Conservation (phyloP, 1,140 invertebrate species). For the Brachionus paranguensis region DNA sequence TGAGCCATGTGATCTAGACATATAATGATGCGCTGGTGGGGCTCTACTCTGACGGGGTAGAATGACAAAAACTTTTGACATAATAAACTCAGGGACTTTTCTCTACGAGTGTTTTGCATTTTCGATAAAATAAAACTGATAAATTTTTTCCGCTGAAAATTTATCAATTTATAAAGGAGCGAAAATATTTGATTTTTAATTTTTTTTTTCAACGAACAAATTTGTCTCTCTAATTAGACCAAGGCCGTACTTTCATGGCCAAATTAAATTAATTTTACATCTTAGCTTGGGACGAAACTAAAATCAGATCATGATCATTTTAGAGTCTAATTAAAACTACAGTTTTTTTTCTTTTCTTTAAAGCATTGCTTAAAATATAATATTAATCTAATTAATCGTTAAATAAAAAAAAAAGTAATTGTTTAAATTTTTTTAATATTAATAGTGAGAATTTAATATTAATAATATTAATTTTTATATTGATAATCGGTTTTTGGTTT, state of each 20-base stretch:
- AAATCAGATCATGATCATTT: neutral
- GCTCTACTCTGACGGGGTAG: neutral
- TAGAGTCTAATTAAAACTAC: neutral
- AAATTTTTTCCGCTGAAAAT: neutral
- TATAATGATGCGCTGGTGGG: conserved; percentile 8
- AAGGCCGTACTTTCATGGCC: neutral
- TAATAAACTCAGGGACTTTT: conserved; percentile 36
- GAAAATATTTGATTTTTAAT: neutral
- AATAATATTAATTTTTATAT: too few species aligned
- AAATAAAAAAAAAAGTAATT: too few species aligned
- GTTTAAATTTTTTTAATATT: too few species aligned
- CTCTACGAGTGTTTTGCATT: conserved; percentile 2
- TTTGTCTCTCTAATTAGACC: neutral
- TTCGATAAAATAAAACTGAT: neutral
- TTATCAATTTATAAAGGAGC: neutral
- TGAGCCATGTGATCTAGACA: conserved; percentile 23
- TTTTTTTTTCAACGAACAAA: neutral
- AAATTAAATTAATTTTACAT: conserved; percentile 20
- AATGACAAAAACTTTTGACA: conserved; percentile 37
- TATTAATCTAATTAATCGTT: neutral
- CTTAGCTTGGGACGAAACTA: neutral
- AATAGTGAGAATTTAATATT: too few species aligned
- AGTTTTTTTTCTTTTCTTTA: neutral
- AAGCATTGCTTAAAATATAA: neutral
- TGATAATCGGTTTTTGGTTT: too few species aligned